Percentiles rank a stretch among this genome's conserved stretches.
Evolutionary conservation across 2,113 vertebrate genomes (phyloP).

Genomic region (Chloroceryle aenea): DNA sequence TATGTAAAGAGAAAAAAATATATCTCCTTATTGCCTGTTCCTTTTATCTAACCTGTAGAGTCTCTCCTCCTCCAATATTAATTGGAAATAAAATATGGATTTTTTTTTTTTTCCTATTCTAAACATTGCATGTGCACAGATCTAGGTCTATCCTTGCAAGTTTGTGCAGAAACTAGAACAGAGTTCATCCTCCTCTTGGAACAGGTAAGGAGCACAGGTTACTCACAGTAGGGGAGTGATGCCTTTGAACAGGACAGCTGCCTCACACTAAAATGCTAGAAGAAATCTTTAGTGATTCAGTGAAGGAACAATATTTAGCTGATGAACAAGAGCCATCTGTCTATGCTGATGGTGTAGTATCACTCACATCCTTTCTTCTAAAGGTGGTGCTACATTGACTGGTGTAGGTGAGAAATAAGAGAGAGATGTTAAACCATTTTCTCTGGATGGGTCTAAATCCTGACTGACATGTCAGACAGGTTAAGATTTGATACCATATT

Average conservation of each 20-base stretch:
- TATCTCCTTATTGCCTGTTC: neutral
- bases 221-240: neutral
- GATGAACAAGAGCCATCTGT: neutral
- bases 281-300: neutral
- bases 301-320: neutral
- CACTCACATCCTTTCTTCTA: neutral
- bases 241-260: neutral
- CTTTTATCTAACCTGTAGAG: neutral
- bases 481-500: neutral
- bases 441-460: neutral
- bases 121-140: rapidly evolving
- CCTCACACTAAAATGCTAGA: neutral
- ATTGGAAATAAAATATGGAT: neutral
- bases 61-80: neutral
- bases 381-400: neutral
- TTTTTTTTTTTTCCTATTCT: neutral
- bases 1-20: neutral
- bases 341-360: neutral
- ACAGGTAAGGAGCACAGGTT: neutral
- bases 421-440: neutral
- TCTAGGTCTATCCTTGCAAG: neutral
- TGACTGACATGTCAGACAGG: rapidly evolving
- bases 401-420: neutral
- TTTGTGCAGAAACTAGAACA: neutral
- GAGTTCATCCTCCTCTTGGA: neutral